Evolutionary conservation across 2,888 invertebrate species (phyloP), one percentile per base, ranked within the genome.

Genomic region (Oscheius sp.): DNA sequence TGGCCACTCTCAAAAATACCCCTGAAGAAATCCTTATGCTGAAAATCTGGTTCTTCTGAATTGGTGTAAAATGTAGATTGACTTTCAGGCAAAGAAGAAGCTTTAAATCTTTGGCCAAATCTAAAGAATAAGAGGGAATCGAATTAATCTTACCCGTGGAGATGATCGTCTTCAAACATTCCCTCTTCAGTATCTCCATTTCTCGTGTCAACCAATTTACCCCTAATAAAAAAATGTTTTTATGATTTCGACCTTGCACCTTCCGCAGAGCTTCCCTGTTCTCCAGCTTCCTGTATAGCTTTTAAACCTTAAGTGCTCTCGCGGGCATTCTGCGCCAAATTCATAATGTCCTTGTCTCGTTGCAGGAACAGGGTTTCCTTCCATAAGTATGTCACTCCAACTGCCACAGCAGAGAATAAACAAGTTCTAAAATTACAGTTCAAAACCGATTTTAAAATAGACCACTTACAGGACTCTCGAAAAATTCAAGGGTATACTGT

Each of bases 261-360:
- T 52, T 64, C 69, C 69, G 42, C 63, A 37, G 3, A 69, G 39
- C n/a, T 39, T 34, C 15, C 53, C 55, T 10, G 20, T 27, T 33
- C 42, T 64, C 69, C 69, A 69, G 17, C 63, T 50, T 1, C 64
- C 69, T 1, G 25, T 58, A 33, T 69, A 69, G 33, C n/a, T 45
- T 25, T 66, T 45, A 6, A 20, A 23, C 23, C 64, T 34, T 42
- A 69, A 39, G 29, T 53, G 39, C 25, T 61, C 68, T 10, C 50
- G 20, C 23, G 33, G 27, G 27, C 69, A 69, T 27, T 64, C 45
- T 8, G 17, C n/a, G 34, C 50, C 27, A 27, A 69, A 69, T 34
- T 48, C 58, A 46, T 39, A 39, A 8, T 29, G 33, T 48, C 61
- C 68, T 37, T 48, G 34, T 46, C 61, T 58, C n/a, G n/a, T 66